phyloP scores from a whole-genome alignment of 2,888 invertebrate genomes.

The Amiota mariae region DNA sequence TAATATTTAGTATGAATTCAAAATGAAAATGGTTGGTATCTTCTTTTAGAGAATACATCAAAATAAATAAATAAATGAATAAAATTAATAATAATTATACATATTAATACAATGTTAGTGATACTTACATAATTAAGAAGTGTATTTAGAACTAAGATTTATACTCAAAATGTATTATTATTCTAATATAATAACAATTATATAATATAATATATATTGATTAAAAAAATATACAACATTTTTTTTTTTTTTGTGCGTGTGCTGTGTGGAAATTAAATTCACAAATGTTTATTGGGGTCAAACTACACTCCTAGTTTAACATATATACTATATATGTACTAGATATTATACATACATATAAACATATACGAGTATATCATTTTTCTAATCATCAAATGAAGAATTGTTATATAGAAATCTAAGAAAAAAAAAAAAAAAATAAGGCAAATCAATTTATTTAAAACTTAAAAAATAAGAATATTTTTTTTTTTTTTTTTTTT shows the following conservation, averaged over 20 bases:
- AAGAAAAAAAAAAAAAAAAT: too few relatives aligned
- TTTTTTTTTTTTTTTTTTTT: too few relatives aligned
- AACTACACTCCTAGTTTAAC: neutral
- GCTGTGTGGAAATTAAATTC: conserved; percentile 45
- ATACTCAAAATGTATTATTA: conserved; percentile 22
- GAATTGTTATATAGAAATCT: too few relatives aligned
- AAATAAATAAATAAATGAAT: conserved; percentile 42
- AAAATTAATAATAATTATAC: conserved; percentile 38
- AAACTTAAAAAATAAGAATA: too few relatives aligned
- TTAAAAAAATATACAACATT: conserved; percentile 1
- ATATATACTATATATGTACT: too few relatives aligned
- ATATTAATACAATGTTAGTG: conserved; percentile 61
- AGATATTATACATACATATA: conserved; percentile 25
- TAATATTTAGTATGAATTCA: conserved; percentile 56
- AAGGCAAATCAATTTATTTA: too few relatives aligned
- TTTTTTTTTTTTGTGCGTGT: conserved; percentile 26
- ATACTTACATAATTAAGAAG: conserved; percentile 61
- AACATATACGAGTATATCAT: conserved; percentile 9
- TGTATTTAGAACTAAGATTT: conserved; percentile 39
- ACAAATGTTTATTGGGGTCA: conserved; percentile 41
- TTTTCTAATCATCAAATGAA: too few relatives aligned
- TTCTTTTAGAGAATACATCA: conserved; percentile 46
- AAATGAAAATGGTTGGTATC: conserved; percentile 47
- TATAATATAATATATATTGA: too few relatives aligned
- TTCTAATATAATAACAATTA: conserved; percentile 20